phyloP scores from a whole-genome alignment of 2,888 invertebrate genomes.

The Formica aserva region DNA sequence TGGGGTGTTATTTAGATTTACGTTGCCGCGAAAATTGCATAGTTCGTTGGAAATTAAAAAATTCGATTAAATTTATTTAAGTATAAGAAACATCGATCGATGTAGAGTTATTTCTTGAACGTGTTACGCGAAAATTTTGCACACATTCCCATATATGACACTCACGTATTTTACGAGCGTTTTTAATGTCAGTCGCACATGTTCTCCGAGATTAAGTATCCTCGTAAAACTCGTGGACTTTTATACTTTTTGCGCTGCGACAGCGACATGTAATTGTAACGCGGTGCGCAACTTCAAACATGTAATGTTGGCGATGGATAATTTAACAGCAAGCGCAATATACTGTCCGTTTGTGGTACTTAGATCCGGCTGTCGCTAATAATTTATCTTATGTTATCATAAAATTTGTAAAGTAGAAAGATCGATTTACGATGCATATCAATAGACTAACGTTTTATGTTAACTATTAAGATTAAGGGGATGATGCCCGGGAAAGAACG shows the following conservation, averaged over 20 bases:
- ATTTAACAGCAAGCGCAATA: slow-evolving; percentile 27
- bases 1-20: neutral
- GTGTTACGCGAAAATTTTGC: slow-evolving; percentile 1
- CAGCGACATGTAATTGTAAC: slow-evolving; percentile 5
- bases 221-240: slow-evolving; percentile 43
- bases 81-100: slow-evolving; percentile 4
- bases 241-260: slow-evolving; percentile 17
- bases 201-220: slow-evolving; percentile 50
- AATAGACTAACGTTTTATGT: neutral
- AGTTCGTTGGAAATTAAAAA: neutral
- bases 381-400: neutral
- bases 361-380: neutral
- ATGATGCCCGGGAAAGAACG: neutral
- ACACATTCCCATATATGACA: slow-evolving; percentile 32
- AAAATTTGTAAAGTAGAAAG: neutral
- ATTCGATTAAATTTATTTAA: neutral
- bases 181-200: slow-evolving; percentile 46
- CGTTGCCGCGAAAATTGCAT: neutral
- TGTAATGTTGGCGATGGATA: slow-evolving; percentile 1
- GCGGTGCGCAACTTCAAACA: slow-evolving; percentile 9
- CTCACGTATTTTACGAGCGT: slow-evolving; percentile 49
- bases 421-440: neutral
- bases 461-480: neutral
- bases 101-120: neutral
- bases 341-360: neutral